phyloP scores from a whole-genome alignment of 2,888 invertebrate genomes.

The Phymatocera aterrima region DNA sequence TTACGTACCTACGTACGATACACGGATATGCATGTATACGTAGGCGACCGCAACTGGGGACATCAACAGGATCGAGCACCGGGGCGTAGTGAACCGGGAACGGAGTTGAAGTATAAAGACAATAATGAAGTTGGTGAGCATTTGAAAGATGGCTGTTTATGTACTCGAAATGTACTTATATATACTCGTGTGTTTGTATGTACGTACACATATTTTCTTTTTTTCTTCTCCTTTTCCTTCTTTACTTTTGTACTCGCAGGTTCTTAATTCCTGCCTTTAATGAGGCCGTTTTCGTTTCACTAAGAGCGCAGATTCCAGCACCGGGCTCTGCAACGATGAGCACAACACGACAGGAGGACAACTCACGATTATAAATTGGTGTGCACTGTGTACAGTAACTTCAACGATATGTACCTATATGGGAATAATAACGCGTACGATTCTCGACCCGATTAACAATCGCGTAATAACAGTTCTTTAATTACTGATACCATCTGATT shows the following conservation, averaged over 20 bases:
- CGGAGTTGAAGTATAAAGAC: background rate
- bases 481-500: conserved; percentile 55
- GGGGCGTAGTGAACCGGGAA: background rate
- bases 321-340: too few relatives aligned
- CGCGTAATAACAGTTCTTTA: conserved; percentile 55
- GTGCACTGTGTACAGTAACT: too few relatives aligned
- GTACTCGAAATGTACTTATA: background rate
- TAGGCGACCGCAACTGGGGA: background rate
- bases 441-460: conserved; percentile 49
- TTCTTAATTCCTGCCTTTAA: background rate
- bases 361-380: too few relatives aligned
- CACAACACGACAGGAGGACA: too few relatives aligned
- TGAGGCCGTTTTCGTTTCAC: conserved; percentile 17
- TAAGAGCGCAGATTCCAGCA: too few relatives aligned
- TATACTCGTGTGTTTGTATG: background rate
- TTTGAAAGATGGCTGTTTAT: background rate
- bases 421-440: conserved; percentile 42
- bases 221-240: too few relatives aligned
- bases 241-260: too few relatives aligned
- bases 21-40: too few relatives aligned
- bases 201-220: too few relatives aligned
- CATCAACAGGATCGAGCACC: background rate
- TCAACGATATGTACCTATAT: too few relatives aligned
- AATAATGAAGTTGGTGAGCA: background rate
- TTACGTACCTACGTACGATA: background rate